Conservation (phyloP, 2,113 vertebrate species). For the Mellivora capensis region DNA sequence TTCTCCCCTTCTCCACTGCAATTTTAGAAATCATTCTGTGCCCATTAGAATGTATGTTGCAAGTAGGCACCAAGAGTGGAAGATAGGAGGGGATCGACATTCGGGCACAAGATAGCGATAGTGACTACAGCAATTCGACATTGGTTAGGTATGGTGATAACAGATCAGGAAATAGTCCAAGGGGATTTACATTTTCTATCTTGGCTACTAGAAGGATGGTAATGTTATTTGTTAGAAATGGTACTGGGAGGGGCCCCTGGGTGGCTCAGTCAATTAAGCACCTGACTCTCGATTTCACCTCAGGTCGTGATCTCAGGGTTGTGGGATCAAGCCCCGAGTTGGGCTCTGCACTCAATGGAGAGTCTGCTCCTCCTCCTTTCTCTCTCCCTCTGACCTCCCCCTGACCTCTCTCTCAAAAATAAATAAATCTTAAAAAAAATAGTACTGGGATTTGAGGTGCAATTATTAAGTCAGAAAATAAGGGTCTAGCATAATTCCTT, state of each 20-base stretch:
- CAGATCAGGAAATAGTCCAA: not conserved
- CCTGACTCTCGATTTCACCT: not conserved
- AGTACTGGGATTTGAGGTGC: not conserved
- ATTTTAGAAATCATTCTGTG: not conserved
- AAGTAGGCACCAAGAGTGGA: not conserved
- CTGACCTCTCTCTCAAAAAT: not conserved
- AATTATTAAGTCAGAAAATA: not conserved
- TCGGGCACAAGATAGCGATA: not conserved
- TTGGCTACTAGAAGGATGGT: not conserved
- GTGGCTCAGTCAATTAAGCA: not conserved
- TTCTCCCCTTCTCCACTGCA: not conserved
- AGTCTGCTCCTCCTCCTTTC: not conserved
- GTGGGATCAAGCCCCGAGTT: not conserved
- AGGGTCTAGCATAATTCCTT: not conserved
- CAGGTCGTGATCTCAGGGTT: not conserved
- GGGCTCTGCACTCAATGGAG: too few species aligned
- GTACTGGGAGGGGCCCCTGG: not conserved
- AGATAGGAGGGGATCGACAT: not conserved
- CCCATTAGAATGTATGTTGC: not conserved
- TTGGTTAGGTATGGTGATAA: not conserved
- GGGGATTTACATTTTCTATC: not conserved
- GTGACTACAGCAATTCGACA: not conserved
- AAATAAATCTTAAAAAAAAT: not conserved
- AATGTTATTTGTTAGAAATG: not conserved
- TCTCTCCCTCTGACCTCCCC: not conserved